phyloP scores from a whole-genome alignment of 2,888 invertebrate species.

The Isoperla grammatica region DNA sequence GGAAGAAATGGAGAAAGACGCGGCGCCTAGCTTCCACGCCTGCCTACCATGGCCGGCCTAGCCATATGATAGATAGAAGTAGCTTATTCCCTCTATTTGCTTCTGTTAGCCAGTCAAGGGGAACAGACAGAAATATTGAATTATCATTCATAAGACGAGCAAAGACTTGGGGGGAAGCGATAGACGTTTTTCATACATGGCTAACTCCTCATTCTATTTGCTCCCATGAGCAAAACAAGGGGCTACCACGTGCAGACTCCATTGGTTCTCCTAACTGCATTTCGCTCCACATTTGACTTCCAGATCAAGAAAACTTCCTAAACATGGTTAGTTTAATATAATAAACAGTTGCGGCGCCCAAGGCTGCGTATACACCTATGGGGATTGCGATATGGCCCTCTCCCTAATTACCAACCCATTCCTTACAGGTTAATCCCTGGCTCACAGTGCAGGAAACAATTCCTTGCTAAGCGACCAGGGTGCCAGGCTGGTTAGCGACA shows the following conservation, averaged over 20 bases:
- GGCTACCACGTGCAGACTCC: background rate
- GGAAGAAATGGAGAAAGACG: constrained; percentile 2
- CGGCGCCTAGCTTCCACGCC: no score
- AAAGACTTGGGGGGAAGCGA: background rate
- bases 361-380: no score
- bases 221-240: background rate
- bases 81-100: constrained; percentile 13
- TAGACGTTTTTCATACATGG: constrained; percentile 3
- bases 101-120: constrained; percentile 7
- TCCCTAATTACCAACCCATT: no score
- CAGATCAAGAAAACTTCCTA: no score
- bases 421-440: no score
- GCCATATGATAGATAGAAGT: constrained; percentile 6
- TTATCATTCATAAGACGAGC: constrained; percentile 13
- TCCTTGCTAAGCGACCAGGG: background rate
- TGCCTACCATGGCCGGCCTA: background rate
- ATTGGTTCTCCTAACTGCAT: background rate
- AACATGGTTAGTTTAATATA: background rate
- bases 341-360: background rate
- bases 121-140: constrained; percentile 14
- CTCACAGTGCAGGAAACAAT: background rate
- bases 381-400: no score
- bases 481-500: constrained; percentile 10
- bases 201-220: background rate
- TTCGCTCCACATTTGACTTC: no score